A percentile compares a stretch with the other conserved stretches of the same genome.
These are phyloP conservation scores for Remorina albescens DNA, from an alignment of 2,797 vertebrate species.

Conservation along the genomic window DNA sequence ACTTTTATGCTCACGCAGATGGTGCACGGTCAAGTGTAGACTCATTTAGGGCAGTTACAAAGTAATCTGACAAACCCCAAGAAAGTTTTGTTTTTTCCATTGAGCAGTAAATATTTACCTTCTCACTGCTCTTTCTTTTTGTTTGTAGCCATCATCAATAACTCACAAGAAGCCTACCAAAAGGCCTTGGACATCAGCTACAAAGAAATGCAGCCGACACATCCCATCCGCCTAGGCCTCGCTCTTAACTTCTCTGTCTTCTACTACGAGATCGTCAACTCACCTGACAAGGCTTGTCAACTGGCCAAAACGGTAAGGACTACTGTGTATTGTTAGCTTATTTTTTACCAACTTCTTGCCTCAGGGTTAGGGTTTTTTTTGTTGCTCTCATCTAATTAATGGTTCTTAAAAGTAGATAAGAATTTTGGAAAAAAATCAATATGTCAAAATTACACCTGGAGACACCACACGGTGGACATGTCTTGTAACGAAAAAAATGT, in stretches of 20 bases:
- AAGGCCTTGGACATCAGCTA: slow-evolving; percentile 92
- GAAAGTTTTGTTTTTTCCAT: neutral
- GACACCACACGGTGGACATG: neutral
- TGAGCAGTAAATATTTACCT: slow-evolving; percentile 8
- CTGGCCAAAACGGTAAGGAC: slow-evolving; percentile 92
- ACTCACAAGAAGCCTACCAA: slow-evolving; percentile 91
- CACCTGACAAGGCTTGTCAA: slow-evolving; percentile 90
- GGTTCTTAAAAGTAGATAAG: neutral
- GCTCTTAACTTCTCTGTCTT: slow-evolving; percentile 98
- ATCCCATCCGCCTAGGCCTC: slow-evolving; percentile 97
- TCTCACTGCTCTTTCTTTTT: slow-evolving; percentile 25
- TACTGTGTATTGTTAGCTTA: too few species aligned
- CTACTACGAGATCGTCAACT: slow-evolving; percentile 96
- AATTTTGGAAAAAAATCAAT: neutral
- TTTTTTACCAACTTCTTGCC: too few species aligned
- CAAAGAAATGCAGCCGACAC: slow-evolving; percentile 92
- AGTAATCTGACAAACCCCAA: neutral
- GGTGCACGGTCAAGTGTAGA: neutral
- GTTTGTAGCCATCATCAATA: slow-evolving; percentile 86
- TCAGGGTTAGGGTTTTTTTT: too few species aligned
- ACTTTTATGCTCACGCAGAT: slow-evolving; percentile 1
- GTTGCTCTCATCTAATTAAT: neutral
- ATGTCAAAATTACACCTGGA: neutral
- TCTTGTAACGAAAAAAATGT: neutral
- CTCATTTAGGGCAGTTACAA: neutral